Evolutionary conservation across 1,140 invertebrate genomes (phyloP).

Genomic region (Branchinecta lynchi): DNA sequence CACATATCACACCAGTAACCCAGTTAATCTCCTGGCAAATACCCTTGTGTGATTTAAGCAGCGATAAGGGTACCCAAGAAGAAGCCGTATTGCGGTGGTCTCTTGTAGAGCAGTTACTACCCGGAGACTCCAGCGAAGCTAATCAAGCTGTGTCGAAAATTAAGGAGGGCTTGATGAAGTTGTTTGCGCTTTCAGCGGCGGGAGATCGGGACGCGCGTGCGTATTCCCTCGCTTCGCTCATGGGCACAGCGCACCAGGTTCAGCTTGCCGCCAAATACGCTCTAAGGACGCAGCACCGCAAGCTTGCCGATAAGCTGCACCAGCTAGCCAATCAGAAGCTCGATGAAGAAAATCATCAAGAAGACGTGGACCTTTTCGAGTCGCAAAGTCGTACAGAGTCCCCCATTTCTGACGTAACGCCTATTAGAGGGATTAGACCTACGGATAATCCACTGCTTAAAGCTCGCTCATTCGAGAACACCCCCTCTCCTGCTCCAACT

Average conservation of each 20-base stretch:
- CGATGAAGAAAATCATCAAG: constrained; percentile 24
- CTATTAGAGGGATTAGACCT: not conserved
- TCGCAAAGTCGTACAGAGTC: not conserved
- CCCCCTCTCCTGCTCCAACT: not conserved
- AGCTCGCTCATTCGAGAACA: not conserved
- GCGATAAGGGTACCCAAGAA: constrained; percentile 67
- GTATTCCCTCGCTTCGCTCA: constrained; percentile 65
- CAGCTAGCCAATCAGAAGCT: constrained; percentile 27
- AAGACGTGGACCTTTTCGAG: not conserved
- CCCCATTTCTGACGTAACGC: not conserved
- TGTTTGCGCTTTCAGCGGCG: constrained; percentile 58
- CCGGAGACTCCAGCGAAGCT: constrained; percentile 14
- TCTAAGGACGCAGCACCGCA: constrained; percentile 49
- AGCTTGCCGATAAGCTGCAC: constrained; percentile 48
- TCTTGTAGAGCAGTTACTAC: constrained; percentile 23
- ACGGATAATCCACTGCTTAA: not conserved
- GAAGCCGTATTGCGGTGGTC: constrained; percentile 47
- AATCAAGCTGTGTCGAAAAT: constrained; percentile 26
- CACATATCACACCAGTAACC: constrained; percentile 64
- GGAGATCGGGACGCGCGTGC: constrained; percentile 64
- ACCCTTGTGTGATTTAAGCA: constrained; percentile 61
- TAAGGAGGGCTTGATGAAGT: constrained; percentile 63
- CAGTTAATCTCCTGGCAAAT: constrained; percentile 48
- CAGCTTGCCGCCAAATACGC: constrained; percentile 77
- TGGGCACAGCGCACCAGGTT: constrained; percentile 55